Conservation (phyloP, 1,140 invertebrate genomes). For the Dendroctonus valens region DNA sequence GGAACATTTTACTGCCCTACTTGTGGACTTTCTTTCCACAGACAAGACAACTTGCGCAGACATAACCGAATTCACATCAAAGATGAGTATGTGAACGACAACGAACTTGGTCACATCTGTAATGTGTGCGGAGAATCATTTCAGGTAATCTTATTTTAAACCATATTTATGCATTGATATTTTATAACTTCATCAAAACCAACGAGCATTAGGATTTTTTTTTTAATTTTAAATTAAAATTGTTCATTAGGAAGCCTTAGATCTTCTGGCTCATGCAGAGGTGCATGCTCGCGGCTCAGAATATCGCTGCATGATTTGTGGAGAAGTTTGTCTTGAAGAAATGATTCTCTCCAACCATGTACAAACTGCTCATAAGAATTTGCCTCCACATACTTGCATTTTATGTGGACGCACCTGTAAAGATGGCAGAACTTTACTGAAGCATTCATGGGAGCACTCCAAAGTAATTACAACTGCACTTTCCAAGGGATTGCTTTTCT, state of each 20-base stretch:
- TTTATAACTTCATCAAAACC: background rate
- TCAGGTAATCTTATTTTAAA: conserved; percentile 41
- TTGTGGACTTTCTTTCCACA: conserved; percentile 73
- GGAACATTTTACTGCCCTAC: conserved; percentile 73
- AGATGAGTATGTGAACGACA: conserved; percentile 43
- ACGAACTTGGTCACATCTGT: conserved; percentile 60
- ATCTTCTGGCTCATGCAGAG: conserved; percentile 74
- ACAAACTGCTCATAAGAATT: conserved; percentile 49
- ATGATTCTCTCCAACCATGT: conserved; percentile 59
- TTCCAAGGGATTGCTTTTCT: background rate
- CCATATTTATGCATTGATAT: background rate
- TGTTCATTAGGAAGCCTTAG: conserved; percentile 58
- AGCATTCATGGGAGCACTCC: conserved; percentile 65
- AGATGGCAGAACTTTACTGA: conserved; percentile 64
- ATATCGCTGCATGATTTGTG: conserved; percentile 64
- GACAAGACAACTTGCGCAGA: conserved; percentile 68
- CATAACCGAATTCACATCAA: conserved; percentile 61
- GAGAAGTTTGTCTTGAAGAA: conserved; percentile 60
- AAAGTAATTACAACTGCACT: conserved; percentile 54
- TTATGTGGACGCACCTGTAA: conserved; percentile 65
- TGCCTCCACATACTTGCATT: conserved; percentile 60
- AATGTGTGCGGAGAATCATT: conserved; percentile 75
- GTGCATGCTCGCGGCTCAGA: conserved; percentile 62
- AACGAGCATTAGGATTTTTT: too few species aligned
- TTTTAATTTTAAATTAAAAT: too few species aligned